phyloP scores from a whole-genome alignment of 2,797 vertebrate genomes.

The Aselliscus stoliczkanus region DNA sequence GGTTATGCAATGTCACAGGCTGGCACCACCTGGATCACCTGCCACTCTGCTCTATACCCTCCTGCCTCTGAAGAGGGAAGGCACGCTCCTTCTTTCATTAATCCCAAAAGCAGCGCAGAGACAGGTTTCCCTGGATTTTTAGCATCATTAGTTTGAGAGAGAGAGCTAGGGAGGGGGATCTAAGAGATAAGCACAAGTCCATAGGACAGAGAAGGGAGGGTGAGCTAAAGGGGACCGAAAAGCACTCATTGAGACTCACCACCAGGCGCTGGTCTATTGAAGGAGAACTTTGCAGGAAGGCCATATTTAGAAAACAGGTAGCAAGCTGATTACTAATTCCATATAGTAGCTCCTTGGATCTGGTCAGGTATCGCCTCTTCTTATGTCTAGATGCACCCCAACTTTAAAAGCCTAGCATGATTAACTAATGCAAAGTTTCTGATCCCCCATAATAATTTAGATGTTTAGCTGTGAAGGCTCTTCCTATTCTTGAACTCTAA shows the following conservation, averaged over 20 bases:
- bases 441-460: constrained; percentile 61
- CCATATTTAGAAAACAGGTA: background rate
- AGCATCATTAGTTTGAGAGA: background rate
- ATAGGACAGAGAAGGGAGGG: background rate
- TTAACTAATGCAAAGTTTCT: constrained; percentile 40
- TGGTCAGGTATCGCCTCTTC: background rate
- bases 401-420: constrained; percentile 58
- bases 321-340: background rate
- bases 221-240: background rate
- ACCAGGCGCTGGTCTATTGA: background rate
- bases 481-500: constrained; percentile 73
- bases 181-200: background rate
- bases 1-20: background rate
- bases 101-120: background rate
- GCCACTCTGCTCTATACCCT: background rate
- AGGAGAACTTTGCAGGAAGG: background rate
- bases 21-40: background rate
- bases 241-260: background rate
- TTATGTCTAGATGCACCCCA: constrained; percentile 52
- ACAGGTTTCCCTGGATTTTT: background rate
- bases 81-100: background rate
- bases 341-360: background rate
- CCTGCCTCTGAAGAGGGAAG: background rate
- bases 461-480: constrained; percentile 67
- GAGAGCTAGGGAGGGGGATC: background rate